Evolutionary conservation across 2,113 vertebrate species (phyloP), one percentile per base, ranked within the genome.

Genomic region (Agapornis roseicollis): DNA sequence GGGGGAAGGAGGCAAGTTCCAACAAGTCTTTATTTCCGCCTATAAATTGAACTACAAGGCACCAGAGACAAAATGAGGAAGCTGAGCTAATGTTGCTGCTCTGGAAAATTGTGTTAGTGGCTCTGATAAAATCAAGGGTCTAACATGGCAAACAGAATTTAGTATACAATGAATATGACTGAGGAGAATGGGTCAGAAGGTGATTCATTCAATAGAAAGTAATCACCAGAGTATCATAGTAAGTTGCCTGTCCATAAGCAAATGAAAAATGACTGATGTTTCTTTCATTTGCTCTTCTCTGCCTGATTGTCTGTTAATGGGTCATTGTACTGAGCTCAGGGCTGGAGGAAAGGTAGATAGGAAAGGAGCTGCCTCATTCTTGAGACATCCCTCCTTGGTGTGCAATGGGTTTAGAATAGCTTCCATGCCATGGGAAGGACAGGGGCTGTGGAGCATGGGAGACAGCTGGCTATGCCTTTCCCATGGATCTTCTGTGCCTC

Each of bases 71-170:
- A 89, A 92, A 88, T 83, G 90, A 92, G 89, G 94, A 96, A 95
- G 89, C 71, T 83, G 84, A 96, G 90, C 80, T 97, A 96, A 95
- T 92, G 95, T 84, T 83, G 44, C 86, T 85, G 92, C 86, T 90
- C 92, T 87, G 90, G 90, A 85, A 95, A 95, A 96, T 95, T 94
- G 92, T 78, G 76, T 97, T 97, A 97, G 92, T 74, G 64, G 80
- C 83, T 91, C 89, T 94, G 90, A 93, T 95, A 94, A 94, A 97
- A 94, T 17, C 85, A 86, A 96, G 81, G 92, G 74, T 93, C 81
- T 96, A 94, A 96, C 93, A 94, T 93, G 92, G 89, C 89, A 96
- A 96, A 95, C 7, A 11, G 68, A 95, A 95, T 97, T 92, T 81
- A 95, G 90, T 28, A 50, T 94, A 87, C 88, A 93, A 82, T 88